phyloP scores from a whole-genome alignment of 2,113 vertebrate genomes.

The Pteruthius melanotis region DNA sequence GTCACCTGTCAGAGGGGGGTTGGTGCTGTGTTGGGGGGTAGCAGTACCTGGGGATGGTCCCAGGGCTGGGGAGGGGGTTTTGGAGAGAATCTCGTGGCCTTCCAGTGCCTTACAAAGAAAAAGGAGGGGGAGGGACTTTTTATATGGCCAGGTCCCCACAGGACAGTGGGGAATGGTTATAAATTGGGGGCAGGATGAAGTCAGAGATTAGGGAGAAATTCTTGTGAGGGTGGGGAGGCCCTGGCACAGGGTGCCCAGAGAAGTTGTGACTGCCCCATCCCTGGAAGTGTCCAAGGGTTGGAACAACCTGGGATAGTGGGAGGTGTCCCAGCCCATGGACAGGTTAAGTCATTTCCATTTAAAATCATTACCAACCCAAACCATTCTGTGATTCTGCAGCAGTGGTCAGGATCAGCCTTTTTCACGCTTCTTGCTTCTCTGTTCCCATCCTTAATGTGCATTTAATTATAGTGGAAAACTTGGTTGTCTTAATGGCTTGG shows the following conservation, averaged over 20 bases:
- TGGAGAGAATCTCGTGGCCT: not conserved
- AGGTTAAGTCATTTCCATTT: not conserved
- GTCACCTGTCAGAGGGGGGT: not conserved
- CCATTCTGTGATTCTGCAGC: not conserved
- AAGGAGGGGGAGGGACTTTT: not conserved
- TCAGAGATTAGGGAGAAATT: not conserved
- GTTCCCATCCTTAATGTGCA: rapidly evolving
- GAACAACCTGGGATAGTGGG: not conserved
- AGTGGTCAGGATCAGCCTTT: not conserved
- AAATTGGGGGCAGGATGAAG: not conserved
- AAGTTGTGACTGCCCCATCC: not conserved
- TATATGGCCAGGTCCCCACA: not conserved
- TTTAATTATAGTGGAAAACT: not conserved
- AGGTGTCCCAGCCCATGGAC: not conserved
- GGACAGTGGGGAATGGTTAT: not conserved
- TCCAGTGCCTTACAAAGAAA: not conserved
- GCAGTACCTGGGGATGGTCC: rapidly evolving
- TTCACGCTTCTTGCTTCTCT: not conserved
- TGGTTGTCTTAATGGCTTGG: not conserved
- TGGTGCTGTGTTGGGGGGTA: rapidly evolving
- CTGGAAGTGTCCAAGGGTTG: not conserved
- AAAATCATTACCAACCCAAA: not conserved
- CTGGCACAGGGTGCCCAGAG: not conserved
- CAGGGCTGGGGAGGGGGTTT: not conserved
- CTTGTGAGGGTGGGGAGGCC: not conserved